Evolutionary conservation across 2,797 vertebrate genomes (phyloP), one percentile per base, ranked within the genome.

Genomic region (Thalassophryne amazonica): DNA sequence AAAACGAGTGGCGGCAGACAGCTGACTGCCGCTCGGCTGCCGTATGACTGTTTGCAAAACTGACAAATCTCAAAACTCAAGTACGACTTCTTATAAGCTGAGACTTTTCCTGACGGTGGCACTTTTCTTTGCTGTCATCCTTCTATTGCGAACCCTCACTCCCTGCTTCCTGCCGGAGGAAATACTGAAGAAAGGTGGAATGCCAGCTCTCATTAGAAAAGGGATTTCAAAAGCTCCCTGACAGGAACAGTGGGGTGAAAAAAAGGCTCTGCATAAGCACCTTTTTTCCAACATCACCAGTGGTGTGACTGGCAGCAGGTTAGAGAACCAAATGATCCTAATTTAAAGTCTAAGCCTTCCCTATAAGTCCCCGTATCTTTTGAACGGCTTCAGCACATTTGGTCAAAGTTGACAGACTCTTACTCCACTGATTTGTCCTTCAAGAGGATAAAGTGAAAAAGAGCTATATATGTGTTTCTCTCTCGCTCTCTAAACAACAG

Each of bases 231-330:
- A 81, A 68, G 57, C 63, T 42, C 43, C 38, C 59, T 69, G 75
- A 82, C 69, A 75, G 72, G 60, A 80, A 73, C 69, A 78, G 74
- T 50, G 34, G 62, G 57, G 40, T 52, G 15, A 1, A n/a, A 41
- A n/a, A n/a, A 69, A 57, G 33, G 61, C 60, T 80, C 74, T 78
- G 75, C 78, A 76, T 76, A 77, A 78, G 76, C 74, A 76, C 73
- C 24, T 70, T 78, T 74, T 53, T 68, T 24, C 55, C 24, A 27
- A 30, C 60, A 20, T 54, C 66, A 55, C 43, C 64, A 50, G 23
- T 54, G 47, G 57, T 70, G 46, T 69, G 78, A 81, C 63, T 81
- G 72, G 62, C 67, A 73, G 76, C 50, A 58, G 69, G 69, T 74
- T 70, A 59, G 10, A 47, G 24, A 19, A 62, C 47, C 29, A 39